These are phyloP conservation scores for Campylomormyrus tamandua DNA, from an alignment of 2,113 vertebrate genomes.

Conservation along the genomic window DNA sequence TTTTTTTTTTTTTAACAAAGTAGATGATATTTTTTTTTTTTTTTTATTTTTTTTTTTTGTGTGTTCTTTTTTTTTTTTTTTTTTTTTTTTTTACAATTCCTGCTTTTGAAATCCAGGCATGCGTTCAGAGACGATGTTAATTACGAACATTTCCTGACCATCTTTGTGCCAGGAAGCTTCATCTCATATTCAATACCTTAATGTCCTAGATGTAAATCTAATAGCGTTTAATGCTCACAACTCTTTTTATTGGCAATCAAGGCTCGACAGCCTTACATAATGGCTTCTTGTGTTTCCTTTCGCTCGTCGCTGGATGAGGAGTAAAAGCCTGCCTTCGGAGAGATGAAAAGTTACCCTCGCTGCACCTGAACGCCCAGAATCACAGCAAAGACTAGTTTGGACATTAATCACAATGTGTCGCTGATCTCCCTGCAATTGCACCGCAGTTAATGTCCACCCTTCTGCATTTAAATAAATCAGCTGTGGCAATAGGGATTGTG, in stretches of 20 bases:
- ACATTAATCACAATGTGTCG: slow-evolving; percentile 23
- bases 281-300: neutral
- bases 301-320: slow-evolving; percentile 19
- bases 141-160: slow-evolving; percentile 5
- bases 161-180: slow-evolving; percentile 1
- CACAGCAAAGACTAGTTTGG: slow-evolving; percentile 36
- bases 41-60: too few species aligned
- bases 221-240: slow-evolving; percentile 9
- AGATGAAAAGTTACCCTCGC: slow-evolving; percentile 24
- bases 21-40: neutral
- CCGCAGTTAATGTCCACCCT: slow-evolving; percentile 27
- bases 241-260: slow-evolving; percentile 15
- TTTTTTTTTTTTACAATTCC: neutral
- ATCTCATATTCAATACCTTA: neutral
- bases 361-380: slow-evolving; percentile 45
- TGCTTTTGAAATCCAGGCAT: neutral
- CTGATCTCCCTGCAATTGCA: slow-evolving; percentile 30
- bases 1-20: neutral
- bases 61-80: too few species aligned
- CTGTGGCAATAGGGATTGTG: slow-evolving; percentile 32
- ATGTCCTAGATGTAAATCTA: neutral
- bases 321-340: neutral
- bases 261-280: neutral
- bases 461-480: slow-evolving; percentile 51
- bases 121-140: neutral